Evolutionary conservation across 2,888 invertebrate genomes (phyloP).

Genomic region (Drosophila mimica): DNA sequence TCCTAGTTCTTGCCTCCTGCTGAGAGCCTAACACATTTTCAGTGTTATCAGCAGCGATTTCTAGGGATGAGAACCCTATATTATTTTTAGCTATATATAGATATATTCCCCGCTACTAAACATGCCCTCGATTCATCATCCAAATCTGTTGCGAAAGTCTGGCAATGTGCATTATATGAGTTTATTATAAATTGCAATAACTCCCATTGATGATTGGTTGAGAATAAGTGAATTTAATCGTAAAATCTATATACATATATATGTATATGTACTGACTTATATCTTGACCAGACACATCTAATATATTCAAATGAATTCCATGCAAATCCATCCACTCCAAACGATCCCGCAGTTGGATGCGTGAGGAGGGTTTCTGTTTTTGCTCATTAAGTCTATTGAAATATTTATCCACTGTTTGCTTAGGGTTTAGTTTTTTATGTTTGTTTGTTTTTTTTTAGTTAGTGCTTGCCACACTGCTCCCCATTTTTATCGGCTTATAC

Average conservation of each 20-base stretch:
- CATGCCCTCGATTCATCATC: background rate
- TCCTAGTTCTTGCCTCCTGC: background rate
- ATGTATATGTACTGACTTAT: background rate
- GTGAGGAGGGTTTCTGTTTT: background rate
- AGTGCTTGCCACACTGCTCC: constrained; percentile 16
- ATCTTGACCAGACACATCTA: background rate
- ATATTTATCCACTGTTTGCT: constrained; percentile 29
- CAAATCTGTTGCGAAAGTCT: background rate
- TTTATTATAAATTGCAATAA: background rate
- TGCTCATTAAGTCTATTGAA: constrained; percentile 11
- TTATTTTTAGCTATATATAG: constrained; percentile 3
- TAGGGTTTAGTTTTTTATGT: background rate
- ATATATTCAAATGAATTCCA: background rate
- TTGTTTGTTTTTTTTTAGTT: background rate
- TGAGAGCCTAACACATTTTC: constrained; percentile 16
- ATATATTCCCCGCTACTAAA: background rate
- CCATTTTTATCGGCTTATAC: constrained; percentile 30
- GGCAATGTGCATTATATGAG: background rate
- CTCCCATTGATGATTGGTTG: background rate
- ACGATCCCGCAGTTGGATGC: background rate
- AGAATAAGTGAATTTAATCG: background rate
- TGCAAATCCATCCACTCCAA: background rate
- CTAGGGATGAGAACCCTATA: background rate
- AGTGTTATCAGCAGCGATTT: constrained; percentile 28
- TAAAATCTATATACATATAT: background rate